Evolutionary conservation across 2,888 invertebrate genomes (phyloP), one percentile per base, ranked within the genome.

Genomic region (Acleris cristana): DNA sequence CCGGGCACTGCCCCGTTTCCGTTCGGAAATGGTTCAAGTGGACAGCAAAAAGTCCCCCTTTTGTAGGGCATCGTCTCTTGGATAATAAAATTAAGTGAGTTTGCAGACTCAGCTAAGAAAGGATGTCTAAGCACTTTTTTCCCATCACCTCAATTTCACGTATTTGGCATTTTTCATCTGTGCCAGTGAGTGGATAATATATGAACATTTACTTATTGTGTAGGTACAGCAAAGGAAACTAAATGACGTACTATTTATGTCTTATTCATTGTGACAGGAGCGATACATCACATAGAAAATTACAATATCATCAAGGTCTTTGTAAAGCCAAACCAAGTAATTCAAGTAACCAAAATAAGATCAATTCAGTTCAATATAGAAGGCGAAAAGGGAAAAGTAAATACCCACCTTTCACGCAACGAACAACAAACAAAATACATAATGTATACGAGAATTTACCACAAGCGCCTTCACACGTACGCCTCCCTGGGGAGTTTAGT

Each of bases 11-110:
- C 72, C 80, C 75, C 74, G 75, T 21, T 74, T 74, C 71, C 72
- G 63, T 76, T 79, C 57, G 64, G 45, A 75, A 73, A 73, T 76
- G 70, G 74, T 58, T 71, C 75, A 79, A 80, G 80, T 71, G 74
- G 70, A 58, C 63, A 40, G 55, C 65, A 60, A 56, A 65, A 30
- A 45, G 30, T 45, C 30, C 56, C 61, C 45, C 52, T 62, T 66
- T 62, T 61, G 18, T 40, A 10, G 49, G 30, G 34, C 23, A 51
- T 26, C 56, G 53, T 55, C 7, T 23, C 45, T 53, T 45, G 23
- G 30, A 49, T 63, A 58, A 54, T 63, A 63, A 63, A 49, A 67
- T 67, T 67, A 63, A 58, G 53, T 26, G 3, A 53, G 16, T 12
- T 57, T 53, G 61, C 45, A 19, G 55, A 51, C n/a, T 60, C 53